Percentiles rank a stretch among this genome's conserved stretches.
Evolutionary conservation across 2,113 vertebrate genomes (phyloP).

Genomic region (Cynopterus brachyotis): DNA sequence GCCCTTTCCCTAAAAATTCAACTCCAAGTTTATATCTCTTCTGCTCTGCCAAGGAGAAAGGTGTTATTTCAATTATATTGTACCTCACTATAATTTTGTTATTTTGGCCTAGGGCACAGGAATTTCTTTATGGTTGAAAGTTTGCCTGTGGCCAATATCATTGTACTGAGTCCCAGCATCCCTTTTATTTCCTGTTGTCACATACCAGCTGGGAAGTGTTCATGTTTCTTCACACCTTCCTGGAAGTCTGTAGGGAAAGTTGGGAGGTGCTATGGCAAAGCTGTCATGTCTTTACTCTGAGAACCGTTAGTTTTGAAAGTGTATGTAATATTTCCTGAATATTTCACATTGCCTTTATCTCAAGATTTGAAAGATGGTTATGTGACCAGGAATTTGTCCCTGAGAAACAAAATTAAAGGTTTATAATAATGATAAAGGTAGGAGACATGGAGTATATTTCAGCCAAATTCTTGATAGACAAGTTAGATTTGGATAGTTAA

Average conservation of each 20-base stretch:
- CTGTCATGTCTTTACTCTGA: conserved; percentile 33
- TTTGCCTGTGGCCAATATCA: not conserved
- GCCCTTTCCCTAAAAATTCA: not conserved
- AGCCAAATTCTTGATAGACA: not conserved
- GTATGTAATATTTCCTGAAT: conserved; percentile 72
- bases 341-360: conserved; percentile 63
- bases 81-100: not conserved
- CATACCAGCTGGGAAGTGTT: not conserved
- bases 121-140: not conserved
- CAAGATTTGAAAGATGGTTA: conserved; percentile 52
- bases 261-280: conserved; percentile 33
- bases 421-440: not conserved
- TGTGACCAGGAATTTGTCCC: conserved; percentile 38
- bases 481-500: not conserved
- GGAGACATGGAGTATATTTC: not conserved
- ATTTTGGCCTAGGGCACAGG: not conserved
- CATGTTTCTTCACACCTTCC: conserved; percentile 54
- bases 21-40: not conserved
- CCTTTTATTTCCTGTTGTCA: not conserved
- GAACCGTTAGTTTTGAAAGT: conserved; percentile 76
- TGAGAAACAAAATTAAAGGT: conserved; percentile 24
- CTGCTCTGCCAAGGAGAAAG: not conserved
- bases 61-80: not conserved
- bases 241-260: conserved; percentile 58
- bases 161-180: not conserved